Percentiles rank a stretch among this genome's conserved stretches.
phyloP scores from a whole-genome alignment of 1,140 invertebrate species.

The Alviniconcha marisindica region DNA sequence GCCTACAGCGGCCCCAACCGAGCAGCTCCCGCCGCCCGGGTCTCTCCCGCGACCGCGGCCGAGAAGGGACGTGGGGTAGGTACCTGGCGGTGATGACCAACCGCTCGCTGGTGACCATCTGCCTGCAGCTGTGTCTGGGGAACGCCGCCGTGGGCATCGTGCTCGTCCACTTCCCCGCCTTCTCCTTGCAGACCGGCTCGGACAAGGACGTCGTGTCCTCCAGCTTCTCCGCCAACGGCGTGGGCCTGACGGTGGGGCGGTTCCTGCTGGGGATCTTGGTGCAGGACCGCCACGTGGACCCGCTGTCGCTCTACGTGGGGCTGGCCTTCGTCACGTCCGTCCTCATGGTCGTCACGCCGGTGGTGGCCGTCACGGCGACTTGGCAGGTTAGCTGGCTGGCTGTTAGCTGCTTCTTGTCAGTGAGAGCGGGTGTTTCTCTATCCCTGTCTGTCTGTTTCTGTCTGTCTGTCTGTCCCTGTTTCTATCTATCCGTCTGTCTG shows the following conservation, averaged over 20 bases:
- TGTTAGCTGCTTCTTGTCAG: not conserved
- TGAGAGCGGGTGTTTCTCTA: not conserved
- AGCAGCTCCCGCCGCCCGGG: no score
- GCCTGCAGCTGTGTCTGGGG: conserved; percentile 4
- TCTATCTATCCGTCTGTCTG: no score
- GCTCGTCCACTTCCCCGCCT: conserved; percentile 30
- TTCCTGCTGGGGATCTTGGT: conserved; percentile 32
- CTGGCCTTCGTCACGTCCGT: not conserved
- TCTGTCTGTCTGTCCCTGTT: no score
- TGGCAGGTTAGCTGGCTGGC: not conserved
- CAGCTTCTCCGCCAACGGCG: conserved; percentile 25
- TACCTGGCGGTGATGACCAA: not conserved
- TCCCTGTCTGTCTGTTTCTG: not conserved
- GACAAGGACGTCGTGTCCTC: conserved; percentile 6
- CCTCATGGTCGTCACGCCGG: not conserved
- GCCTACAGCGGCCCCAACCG: no score
- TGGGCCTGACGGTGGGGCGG: conserved; percentile 15
- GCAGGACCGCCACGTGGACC: conserved; percentile 25
- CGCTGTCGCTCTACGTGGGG: conserved; percentile 11
- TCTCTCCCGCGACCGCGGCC: no score
- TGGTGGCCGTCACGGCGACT: conserved; percentile 18
- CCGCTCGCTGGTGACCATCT: not conserved
- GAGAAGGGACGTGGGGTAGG: no score
- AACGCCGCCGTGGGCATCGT: conserved; percentile 20
- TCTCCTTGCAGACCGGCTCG: not conserved